Base-by-base conservation (phyloP, 2,113 vertebrate genomes). In the Cyrtonyx montezumae region DNA sequence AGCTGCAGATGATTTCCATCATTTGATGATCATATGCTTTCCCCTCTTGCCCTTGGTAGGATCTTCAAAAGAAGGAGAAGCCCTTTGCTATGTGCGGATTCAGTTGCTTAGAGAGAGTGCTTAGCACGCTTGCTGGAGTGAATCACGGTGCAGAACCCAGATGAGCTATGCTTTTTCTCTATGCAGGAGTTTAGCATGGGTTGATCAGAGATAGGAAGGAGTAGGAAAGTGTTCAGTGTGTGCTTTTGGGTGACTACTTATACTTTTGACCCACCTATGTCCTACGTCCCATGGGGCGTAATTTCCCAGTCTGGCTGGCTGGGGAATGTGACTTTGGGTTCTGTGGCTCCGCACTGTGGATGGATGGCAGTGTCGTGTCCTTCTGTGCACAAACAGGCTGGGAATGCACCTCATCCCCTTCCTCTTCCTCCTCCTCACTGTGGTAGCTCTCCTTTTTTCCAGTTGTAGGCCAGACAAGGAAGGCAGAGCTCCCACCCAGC, bases 1-100 rank as follows among this genome's bases (percentile, higher is more conserved):
- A 77, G 77, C 19, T 79, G 8, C 85, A 91, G 93, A 93, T 70
- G 84, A 92, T 91, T 96, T 79, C 90, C 76, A 93, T 97, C 84
- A 93, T 90, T 95, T 96, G 84, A 62, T 85, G 67, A 74, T 91
- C 85, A 90, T 36, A 32, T 28, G 6, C 42, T 77, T 82, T 85
- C 79, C 84, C 56, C 20, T 49, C 36, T 76, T 45, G 79, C 89
- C 84, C 78, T 74, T 67, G 45, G 6, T 20, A 80, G 87, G 73
- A 61, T 77, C 61, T 67, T 46, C 90, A 59, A 79, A 63, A 82
- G 66, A n/a, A 43, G 45, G 70, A 8, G 58, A 34, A 76, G 49
- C 65, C 93, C 46, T 37, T 3, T 21, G 30, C 15, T 56, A 26
- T 8, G 61, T 51, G 28, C 34, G 61, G 40, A 9, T 73, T 75